Conservation (phyloP, 2,113 vertebrate genomes). For the Typhlomys cinereus region DNA sequence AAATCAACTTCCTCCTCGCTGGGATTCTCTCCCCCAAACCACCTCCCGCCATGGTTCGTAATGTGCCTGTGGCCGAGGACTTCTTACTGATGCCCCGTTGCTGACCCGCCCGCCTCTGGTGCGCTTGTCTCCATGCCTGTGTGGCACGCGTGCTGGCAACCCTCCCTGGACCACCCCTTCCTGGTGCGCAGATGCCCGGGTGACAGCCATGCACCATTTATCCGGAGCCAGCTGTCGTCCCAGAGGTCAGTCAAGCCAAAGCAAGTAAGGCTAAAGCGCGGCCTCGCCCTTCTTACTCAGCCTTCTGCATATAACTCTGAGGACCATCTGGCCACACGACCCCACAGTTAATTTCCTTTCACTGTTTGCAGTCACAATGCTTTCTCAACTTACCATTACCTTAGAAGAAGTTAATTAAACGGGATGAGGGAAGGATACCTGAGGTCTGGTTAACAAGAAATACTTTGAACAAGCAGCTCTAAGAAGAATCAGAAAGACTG, state of each 20-base stretch:
- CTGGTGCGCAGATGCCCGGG: background rate
- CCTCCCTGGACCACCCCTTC: background rate
- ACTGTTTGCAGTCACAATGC: background rate
- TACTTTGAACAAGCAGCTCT: background rate
- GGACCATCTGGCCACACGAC: background rate
- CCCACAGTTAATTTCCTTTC: conserved; percentile 36
- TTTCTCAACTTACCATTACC: background rate
- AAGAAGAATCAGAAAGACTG: background rate
- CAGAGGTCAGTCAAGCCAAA: background rate
- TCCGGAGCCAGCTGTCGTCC: background rate
- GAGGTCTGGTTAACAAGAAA: background rate
- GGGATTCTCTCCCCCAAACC: background rate
- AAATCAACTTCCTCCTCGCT: background rate
- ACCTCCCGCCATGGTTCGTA: background rate
- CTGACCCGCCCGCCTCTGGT: background rate
- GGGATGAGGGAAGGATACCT: background rate
- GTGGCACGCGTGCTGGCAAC: background rate
- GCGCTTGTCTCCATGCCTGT: background rate
- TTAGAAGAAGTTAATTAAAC: background rate
- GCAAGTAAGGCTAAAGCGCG: background rate
- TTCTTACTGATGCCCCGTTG: background rate
- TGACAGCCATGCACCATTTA: background rate
- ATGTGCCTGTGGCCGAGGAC: background rate
- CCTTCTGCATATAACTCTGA: background rate
- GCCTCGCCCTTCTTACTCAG: background rate